Evolutionary conservation across 2,888 invertebrate species (phyloP).

Genomic region (Xestia sexstrigata): DNA sequence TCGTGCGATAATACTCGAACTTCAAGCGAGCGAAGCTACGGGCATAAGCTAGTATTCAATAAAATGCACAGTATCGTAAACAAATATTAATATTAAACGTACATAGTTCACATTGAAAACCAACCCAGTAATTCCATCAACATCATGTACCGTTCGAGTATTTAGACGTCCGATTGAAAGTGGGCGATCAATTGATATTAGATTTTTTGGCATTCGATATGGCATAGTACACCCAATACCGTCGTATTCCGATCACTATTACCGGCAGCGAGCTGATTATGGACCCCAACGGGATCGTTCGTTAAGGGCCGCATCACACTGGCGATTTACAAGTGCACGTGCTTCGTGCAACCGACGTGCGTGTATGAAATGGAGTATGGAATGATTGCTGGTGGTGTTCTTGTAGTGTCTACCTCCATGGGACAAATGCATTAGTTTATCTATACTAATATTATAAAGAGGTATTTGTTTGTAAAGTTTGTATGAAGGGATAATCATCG

Average conservation of each 20-base stretch:
- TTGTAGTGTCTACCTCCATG: neutral
- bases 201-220: too few species aligned
- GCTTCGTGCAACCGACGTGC: neutral
- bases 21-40: too few species aligned
- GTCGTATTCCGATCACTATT: slow-evolving; percentile 20
- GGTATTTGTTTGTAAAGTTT: too few species aligned
- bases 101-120: slow-evolving; percentile 9
- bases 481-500: too few species aligned
- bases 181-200: too few species aligned
- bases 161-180: too few species aligned
- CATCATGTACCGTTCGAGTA: neutral
- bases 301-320: neutral
- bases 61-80: neutral
- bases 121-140: slow-evolving; percentile 20
- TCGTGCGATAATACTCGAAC: too few species aligned
- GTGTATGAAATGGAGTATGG: too few species aligned
- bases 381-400: too few species aligned
- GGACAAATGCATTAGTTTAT: neutral
- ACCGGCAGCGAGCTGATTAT: slow-evolving; percentile 29
- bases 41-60: neutral
- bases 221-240: too few species aligned
- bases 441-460: too few species aligned
- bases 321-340: neutral
- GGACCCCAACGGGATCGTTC: slow-evolving; percentile 35
- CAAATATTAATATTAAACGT: neutral